phyloP scores from a whole-genome alignment of 1,140 invertebrate species.

The Berghia stephanieae region DNA sequence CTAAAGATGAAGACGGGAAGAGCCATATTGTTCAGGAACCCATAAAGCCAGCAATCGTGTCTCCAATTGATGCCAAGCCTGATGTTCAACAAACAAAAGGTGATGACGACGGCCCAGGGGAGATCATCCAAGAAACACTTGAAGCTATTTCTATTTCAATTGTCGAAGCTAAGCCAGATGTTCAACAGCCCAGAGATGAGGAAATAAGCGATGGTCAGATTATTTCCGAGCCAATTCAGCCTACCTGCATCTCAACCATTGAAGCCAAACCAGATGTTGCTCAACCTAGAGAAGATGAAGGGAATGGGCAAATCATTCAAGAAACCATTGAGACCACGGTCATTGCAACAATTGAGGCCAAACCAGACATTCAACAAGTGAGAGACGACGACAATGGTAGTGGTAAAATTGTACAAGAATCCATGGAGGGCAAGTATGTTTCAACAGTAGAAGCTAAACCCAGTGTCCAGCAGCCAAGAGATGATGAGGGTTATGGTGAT shows the following conservation, averaged over 20 bases:
- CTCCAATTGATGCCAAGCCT: constrained; percentile 3
- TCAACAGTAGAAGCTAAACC: no score
- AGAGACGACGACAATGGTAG: no score
- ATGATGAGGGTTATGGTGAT: constrained; percentile 22
- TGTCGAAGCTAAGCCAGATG: constrained; percentile 22
- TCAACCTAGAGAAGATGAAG: constrained; percentile 18
- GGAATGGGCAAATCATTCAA: background rate
- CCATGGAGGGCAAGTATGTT: no score
- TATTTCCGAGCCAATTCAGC: background rate
- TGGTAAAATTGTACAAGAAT: no score
- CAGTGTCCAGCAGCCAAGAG: no score
- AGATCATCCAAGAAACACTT: constrained; percentile 5
- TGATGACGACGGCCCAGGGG: background rate
- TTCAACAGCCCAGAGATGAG: constrained; percentile 13
- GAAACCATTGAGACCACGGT: background rate
- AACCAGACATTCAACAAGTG: no score
- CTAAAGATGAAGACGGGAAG: constrained; percentile 15
- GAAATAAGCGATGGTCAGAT: background rate
- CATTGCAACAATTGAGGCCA: background rate
- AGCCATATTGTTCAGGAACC: background rate
- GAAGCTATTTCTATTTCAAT: background rate
- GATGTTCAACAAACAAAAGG: constrained; percentile 27
- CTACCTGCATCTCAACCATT: background rate
- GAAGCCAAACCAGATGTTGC: constrained; percentile 25
- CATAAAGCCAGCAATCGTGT: background rate